Evolutionary conservation across 1,140 invertebrate genomes (phyloP).

Genomic region (Conopomorpha cramerella): DNA sequence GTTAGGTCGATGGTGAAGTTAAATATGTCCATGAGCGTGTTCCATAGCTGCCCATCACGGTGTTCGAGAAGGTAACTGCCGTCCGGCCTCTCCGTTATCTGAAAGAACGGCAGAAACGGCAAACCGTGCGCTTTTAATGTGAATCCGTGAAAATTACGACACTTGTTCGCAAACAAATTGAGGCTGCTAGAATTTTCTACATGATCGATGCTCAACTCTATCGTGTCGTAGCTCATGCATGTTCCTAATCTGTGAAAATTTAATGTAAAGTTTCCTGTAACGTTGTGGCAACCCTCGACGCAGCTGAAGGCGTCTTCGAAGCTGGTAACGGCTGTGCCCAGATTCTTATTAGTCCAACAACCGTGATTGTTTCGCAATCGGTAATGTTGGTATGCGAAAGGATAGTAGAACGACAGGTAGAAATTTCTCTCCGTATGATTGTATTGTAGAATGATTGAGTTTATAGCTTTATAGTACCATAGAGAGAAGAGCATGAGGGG

Average conservation of each 20-base stretch:
- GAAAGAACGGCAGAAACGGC: slow-evolving; percentile 34
- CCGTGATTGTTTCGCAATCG: slow-evolving; percentile 21
- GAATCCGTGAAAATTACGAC: slow-evolving; percentile 32
- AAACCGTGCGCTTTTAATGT: slow-evolving; percentile 18
- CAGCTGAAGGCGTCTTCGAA: slow-evolving; percentile 26
- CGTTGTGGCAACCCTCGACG: slow-evolving; percentile 24
- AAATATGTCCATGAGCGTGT: slow-evolving; percentile 25
- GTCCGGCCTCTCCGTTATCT: slow-evolving; percentile 17
- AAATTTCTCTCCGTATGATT: slow-evolving; percentile 14
- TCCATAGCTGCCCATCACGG: slow-evolving; percentile 40
- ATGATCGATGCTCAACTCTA: slow-evolving; percentile 12
- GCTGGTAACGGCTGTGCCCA: slow-evolving; percentile 20
- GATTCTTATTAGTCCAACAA: slow-evolving; percentile 29
- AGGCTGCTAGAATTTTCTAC: slow-evolving; percentile 8
- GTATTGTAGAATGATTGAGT: slow-evolving; percentile 29
- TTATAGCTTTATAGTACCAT: slow-evolving; percentile 30
- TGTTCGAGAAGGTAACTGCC: slow-evolving; percentile 18
- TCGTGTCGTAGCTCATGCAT: slow-evolving; percentile 31
- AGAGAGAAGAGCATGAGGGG: slow-evolving; percentile 19
- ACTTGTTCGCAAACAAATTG: slow-evolving; percentile 32
- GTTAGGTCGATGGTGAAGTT: slow-evolving; percentile 37
- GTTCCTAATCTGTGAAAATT: slow-evolving; percentile 30
- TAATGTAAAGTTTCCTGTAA: slow-evolving; percentile 27
- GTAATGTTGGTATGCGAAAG: slow-evolving; percentile 23
- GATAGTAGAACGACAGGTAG: slow-evolving; percentile 22